Conservation (phyloP, 2,888 invertebrate genomes). For the Pherbina coryleti region DNA sequence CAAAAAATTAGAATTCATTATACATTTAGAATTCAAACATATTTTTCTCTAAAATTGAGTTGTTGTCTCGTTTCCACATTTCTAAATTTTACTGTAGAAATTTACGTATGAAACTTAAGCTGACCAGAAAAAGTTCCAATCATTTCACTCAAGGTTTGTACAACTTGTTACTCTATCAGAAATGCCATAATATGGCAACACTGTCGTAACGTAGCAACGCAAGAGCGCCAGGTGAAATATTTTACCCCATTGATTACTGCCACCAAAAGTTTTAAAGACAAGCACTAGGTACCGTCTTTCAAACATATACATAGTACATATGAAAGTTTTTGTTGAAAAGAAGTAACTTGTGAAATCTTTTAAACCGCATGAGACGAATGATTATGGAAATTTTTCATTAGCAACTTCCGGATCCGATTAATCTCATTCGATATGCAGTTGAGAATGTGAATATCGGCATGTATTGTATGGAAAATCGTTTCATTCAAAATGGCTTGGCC, state of each 20-base stretch:
- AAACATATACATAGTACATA: not conserved
- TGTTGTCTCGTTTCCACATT: too few relatives aligned
- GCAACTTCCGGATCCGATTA: conserved; percentile 24
- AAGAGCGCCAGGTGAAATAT: conserved; percentile 10
- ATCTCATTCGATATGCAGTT: not conserved
- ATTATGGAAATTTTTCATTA: conserved; percentile 16
- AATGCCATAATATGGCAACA: conserved; percentile 15
- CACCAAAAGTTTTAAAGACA: not conserved
- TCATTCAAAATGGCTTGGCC: too few relatives aligned
- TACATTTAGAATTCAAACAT: too few relatives aligned
- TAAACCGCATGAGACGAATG: not conserved
- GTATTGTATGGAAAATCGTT: too few relatives aligned
- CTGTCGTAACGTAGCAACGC: not conserved
- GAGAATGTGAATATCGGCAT: too few relatives aligned
- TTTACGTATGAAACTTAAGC: too few relatives aligned
- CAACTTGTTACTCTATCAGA: not conserved
- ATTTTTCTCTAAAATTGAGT: too few relatives aligned
- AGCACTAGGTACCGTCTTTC: not conserved
- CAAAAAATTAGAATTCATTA: too few relatives aligned
- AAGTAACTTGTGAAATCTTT: not conserved
- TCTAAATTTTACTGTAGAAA: too few relatives aligned
- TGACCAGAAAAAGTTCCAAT: too few relatives aligned
- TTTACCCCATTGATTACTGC: conserved; percentile 9
- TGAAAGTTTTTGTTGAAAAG: not conserved
- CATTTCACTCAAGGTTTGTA: not conserved